Base-by-base conservation (phyloP, 2,888 invertebrate genomes). In the Alcis repandata region DNA sequence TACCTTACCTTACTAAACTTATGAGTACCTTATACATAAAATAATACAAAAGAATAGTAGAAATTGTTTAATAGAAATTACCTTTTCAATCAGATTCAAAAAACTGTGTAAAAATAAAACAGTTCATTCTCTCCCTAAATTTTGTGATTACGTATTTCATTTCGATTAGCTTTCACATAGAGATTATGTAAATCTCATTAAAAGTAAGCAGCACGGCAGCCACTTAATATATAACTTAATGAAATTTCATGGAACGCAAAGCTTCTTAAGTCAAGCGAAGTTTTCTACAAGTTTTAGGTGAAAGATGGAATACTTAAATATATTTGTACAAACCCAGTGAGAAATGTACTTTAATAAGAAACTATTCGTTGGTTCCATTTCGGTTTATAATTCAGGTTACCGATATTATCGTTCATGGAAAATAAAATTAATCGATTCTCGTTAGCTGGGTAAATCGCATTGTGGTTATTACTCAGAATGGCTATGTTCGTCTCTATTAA, bases 261-360 rank as follows among this genome's bases (percentile, higher is more conserved):
- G 57, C 54, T 67, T 60, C 62, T 67, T 64, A 71, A 71, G 67
- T 60, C 59, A 62, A 59, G 48, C 49, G 48, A 59, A 62, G 49
- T 67, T 63, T 27, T 22, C 46, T 48, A 38, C 45, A 59, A 70
- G 68, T 70, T 70, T 64, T 56, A 41, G 62, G 60, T 61, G 49
- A 67, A 67, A 67, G 64, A 67, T 70, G 60, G 64, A 60, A 63
- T 60, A 58, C 63, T 52, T 63, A 51, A 36, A 67, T 63, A 59
- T 67, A 52, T 60, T 67, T 56, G 40, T 53, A 54, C 43, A 52
- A 60, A 59, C 36, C 59, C 60, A 15, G 36, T 15, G 46, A 19
- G 51, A 61, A 58, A 48, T 58, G 54, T 32, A n/a, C 40, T 56
- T 59, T 48, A 15, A 53, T 46, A 40, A n/a, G n/a, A 59, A 62